Conservation (phyloP, 2,888 invertebrate genomes). For the Chymomyza amoena region DNA sequence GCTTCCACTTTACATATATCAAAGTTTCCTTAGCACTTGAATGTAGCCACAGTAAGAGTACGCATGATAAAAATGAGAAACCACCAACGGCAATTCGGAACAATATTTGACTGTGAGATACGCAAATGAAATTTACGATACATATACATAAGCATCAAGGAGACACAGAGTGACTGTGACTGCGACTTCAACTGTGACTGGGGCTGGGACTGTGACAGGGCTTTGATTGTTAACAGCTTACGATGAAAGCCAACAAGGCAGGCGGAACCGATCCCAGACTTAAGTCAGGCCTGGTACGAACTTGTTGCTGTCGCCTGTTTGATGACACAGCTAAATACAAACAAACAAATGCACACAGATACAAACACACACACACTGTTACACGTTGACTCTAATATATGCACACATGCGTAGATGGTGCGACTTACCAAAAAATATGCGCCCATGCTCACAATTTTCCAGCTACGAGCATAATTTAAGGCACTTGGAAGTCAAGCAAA, state of each 20-base stretch:
- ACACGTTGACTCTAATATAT: neutral
- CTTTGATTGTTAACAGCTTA: slow-evolving; percentile 19
- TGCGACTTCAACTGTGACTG: neutral
- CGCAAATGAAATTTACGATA: slow-evolving; percentile 16
- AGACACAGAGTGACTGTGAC: neutral
- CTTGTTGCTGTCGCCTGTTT: slow-evolving; percentile 39
- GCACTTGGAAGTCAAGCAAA: slow-evolving; percentile 5
- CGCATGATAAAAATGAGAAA: neutral
- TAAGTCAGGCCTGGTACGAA: slow-evolving; percentile 8
- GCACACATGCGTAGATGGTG: neutral
- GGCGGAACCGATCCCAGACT: neutral
- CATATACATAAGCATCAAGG: neutral
- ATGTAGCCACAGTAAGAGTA: neutral
- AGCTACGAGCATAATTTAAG: slow-evolving; percentile 25
- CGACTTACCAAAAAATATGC: neutral
- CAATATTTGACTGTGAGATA: slow-evolving; percentile 18
- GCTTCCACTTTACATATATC: too few species aligned
- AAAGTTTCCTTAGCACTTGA: neutral
- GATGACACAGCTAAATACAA: neutral
- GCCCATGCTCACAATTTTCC: slow-evolving; percentile 20
- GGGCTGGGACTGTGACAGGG: neutral
- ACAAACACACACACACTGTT: neutral
- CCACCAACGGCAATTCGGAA: neutral
- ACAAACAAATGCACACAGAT: neutral
- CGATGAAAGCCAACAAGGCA: slow-evolving; percentile 13